phyloP scores from a whole-genome alignment of 2,888 invertebrate genomes.

The Amblyjoppa fuscipennis region DNA sequence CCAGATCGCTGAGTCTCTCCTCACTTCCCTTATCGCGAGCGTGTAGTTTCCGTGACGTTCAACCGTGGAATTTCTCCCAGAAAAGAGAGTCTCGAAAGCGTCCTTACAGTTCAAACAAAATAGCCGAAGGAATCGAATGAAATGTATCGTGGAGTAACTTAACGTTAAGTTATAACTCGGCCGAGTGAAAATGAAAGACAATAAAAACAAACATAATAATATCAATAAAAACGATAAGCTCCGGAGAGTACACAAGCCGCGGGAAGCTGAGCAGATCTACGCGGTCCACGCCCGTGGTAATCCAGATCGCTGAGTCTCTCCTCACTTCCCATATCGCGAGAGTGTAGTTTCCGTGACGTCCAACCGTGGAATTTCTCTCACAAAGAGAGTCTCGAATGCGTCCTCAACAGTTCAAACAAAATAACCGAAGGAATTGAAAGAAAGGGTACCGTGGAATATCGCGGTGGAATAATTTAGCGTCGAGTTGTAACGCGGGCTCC shows the following conservation, averaged over 20 bases:
- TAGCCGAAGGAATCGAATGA: slow-evolving; percentile 1
- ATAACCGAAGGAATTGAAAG: slow-evolving; percentile 11
- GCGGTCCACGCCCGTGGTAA: no score
- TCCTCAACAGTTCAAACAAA: background rate
- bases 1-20: no score
- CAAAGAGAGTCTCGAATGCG: background rate
- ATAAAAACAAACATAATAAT: no score
- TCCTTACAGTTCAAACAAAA: background rate
- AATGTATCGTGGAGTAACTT: slow-evolving; percentile 23
- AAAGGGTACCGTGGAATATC: slow-evolving; percentile 2
- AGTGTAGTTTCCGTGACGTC: background rate
- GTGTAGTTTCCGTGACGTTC: no score
- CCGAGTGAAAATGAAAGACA: no score
- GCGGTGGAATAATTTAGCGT: slow-evolving; percentile 46
- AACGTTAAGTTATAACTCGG: slow-evolving; percentile 39
- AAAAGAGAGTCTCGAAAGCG: background rate
- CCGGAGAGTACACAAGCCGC: no score
- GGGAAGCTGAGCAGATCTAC: no score
- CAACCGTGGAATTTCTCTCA: background rate
- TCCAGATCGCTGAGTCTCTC: no score
- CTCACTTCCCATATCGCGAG: no score
- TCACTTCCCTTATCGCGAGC: no score
- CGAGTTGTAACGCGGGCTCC: slow-evolving; percentile 38
- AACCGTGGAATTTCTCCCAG: no score
- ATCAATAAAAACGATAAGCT: no score